Conservation (phyloP, 1,140 invertebrate genomes). For the Hyphantria cunea region DNA sequence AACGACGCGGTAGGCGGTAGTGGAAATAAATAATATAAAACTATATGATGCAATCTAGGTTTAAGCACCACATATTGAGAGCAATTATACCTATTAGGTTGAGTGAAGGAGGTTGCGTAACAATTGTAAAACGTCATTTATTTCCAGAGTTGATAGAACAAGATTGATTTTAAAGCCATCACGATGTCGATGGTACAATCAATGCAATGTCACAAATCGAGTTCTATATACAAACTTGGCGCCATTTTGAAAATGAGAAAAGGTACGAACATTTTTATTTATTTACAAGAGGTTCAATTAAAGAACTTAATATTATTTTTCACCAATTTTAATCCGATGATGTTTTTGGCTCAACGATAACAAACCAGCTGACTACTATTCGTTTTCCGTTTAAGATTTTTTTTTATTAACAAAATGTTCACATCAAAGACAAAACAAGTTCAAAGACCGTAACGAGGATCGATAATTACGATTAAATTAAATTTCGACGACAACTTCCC, state of each 20-base stretch:
- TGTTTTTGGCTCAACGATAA: background rate
- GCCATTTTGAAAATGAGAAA: too few relatives aligned
- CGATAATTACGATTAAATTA: constrained; percentile 21
- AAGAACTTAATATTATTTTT: too few relatives aligned
- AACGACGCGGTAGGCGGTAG: too few relatives aligned
- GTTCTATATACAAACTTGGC: constrained; percentile 7
- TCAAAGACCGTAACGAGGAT: constrained; percentile 2
- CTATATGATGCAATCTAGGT: background rate
- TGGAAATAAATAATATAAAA: background rate
- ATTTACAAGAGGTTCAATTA: too few relatives aligned
- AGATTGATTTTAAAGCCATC: constrained; percentile 28
- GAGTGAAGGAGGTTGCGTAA: constrained; percentile 13
- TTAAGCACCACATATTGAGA: constrained; percentile 9
- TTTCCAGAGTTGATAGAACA: constrained; percentile 26
- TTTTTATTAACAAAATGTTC: background rate
- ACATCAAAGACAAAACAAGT: background rate
- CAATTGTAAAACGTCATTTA: constrained; percentile 23
- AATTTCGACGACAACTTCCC: constrained; percentile 14
- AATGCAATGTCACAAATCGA: constrained; percentile 25
- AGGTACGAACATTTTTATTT: too few relatives aligned
- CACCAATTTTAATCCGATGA: background rate
- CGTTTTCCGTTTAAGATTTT: background rate
- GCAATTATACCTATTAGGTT: constrained; percentile 29
- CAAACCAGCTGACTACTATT: background rate
- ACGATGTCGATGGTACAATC: constrained; percentile 25